Conservation (phyloP, 2,797 vertebrate genomes). For the Aphelocoma californica region DNA sequence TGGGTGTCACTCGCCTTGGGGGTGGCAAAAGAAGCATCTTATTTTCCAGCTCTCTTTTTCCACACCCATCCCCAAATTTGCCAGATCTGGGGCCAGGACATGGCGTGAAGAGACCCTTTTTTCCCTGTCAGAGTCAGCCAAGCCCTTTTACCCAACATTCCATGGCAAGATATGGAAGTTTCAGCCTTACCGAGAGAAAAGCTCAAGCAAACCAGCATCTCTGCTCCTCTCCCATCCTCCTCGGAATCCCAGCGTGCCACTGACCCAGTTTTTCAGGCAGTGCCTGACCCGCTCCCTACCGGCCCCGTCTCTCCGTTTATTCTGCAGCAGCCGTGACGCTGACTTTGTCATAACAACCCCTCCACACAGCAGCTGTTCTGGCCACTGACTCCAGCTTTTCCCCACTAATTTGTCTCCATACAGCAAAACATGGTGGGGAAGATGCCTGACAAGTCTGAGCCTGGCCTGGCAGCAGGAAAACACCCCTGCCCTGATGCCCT, state of each 20-base stretch:
- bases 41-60: not conserved
- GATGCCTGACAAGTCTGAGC: too few relatives aligned
- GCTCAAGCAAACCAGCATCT: not conserved
- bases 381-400: not conserved
- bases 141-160: not conserved
- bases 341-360: not conserved
- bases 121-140: accelerated
- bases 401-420: accelerated
- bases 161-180: too few relatives aligned
- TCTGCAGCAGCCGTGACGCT: not conserved
- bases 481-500: accelerated
- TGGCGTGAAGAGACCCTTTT: accelerated
- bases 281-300: accelerated
- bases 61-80: not conserved
- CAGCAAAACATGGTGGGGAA: accelerated
- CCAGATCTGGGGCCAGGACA: not conserved
- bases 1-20: accelerated
- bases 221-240: not conserved
- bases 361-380: not conserved
- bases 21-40: not conserved
- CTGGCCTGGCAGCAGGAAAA: not conserved
- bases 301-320: not conserved
- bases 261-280: not conserved
- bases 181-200: not conserved
- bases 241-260: accelerated